Conservation (phyloP, 2,797 vertebrate genomes). For the Glossophaga mutica region DNA sequence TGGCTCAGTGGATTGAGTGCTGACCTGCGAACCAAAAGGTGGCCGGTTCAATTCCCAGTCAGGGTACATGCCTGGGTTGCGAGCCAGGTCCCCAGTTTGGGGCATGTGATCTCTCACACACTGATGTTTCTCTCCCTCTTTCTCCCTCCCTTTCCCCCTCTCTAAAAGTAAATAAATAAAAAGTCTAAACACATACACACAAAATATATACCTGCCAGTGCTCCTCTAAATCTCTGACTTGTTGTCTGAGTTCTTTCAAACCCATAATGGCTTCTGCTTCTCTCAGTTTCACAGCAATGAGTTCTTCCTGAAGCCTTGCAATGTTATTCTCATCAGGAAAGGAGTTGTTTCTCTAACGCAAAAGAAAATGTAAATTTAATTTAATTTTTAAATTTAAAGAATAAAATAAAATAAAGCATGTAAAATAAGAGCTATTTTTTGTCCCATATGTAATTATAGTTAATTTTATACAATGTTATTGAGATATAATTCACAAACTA, state of each 20-base stretch:
- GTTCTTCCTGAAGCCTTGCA: conserved; percentile 94
- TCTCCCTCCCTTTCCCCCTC: too few relatives aligned
- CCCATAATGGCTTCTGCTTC: conserved; percentile 95
- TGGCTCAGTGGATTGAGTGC: too few relatives aligned
- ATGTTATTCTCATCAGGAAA: conserved; percentile 97
- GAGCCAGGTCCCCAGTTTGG: too few relatives aligned
- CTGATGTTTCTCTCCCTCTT: too few relatives aligned
- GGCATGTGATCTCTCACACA: too few relatives aligned
- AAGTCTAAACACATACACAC: neutral
- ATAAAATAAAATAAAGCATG: neutral
- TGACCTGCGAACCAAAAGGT: too few relatives aligned
- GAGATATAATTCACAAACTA: conserved; percentile 20
- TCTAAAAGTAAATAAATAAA: too few relatives aligned
- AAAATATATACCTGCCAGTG: conserved; percentile 93
- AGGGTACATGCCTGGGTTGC: too few relatives aligned
- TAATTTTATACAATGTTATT: conserved; percentile 34
- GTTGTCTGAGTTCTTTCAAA: conserved; percentile 94
- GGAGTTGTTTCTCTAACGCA: conserved; percentile 90
- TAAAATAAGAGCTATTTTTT: neutral
- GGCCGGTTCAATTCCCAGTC: too few relatives aligned
- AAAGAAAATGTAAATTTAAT: conserved; percentile 58
- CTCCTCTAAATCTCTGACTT: conserved; percentile 94
- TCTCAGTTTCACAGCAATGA: conserved; percentile 95
- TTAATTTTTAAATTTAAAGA: conserved; percentile 20
- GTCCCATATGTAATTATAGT: neutral